phyloP scores from a whole-genome alignment of 2,797 vertebrate genomes.

The Arremon brunneinucha region DNA sequence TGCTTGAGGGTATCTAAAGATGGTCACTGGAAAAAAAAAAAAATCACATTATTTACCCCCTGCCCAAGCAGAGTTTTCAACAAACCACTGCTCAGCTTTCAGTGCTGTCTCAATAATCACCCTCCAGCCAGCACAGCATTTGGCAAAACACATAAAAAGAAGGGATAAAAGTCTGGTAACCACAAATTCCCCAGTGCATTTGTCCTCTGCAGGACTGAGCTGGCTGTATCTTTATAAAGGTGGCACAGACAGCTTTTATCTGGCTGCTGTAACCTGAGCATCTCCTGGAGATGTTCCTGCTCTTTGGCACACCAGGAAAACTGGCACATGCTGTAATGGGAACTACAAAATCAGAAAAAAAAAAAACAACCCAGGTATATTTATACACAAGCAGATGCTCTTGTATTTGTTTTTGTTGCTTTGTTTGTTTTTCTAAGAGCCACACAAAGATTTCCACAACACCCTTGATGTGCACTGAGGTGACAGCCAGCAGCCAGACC shows the following conservation, averaged over 20 bases:
- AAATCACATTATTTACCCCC: not conserved
- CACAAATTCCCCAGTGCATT: not conserved
- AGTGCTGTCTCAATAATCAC: not conserved
- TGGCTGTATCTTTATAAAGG: not conserved
- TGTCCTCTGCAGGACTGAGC: not conserved
- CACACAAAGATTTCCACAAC: not conserved
- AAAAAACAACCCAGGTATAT: not conserved
- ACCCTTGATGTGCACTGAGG: slow-evolving; percentile 43
- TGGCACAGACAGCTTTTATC: not conserved
- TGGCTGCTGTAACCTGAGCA: not conserved
- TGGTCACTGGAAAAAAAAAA: not conserved
- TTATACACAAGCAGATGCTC: not conserved
- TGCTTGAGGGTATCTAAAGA: not conserved
- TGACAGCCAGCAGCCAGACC: slow-evolving; percentile 45
- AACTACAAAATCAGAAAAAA: not conserved
- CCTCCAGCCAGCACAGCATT: not conserved
- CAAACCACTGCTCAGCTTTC: not conserved
- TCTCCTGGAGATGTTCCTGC: not conserved
- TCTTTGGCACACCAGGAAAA: not conserved
- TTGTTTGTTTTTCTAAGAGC: not conserved
- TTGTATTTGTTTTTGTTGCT: not conserved
- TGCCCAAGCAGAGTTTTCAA: not conserved
- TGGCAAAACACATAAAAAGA: not conserved
- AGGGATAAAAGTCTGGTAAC: not conserved
- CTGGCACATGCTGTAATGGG: not conserved